These are phyloP conservation scores for Drosophila repletoides DNA, from an alignment of 1,140 invertebrate genomes.

Conservation along the genomic window DNA sequence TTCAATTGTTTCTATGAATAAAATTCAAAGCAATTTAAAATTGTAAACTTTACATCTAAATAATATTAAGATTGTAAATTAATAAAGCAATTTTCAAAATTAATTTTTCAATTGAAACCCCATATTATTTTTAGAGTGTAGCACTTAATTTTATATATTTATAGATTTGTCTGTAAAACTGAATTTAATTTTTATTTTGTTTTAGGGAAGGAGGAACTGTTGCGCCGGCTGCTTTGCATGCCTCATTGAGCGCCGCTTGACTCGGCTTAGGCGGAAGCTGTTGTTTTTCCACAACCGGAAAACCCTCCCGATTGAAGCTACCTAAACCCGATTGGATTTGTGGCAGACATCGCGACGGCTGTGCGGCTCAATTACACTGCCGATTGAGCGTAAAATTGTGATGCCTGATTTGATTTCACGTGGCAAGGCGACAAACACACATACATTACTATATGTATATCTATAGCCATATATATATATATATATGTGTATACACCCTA, in stretches of 20 bases:
- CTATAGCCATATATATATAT: background rate
- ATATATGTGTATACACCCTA: background rate
- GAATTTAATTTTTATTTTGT: too few species aligned
- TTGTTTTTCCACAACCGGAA: constrained; percentile 53
- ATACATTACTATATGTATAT: constrained; percentile 6
- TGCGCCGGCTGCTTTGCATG: constrained; percentile 66
- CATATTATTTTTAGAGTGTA: too few species aligned
- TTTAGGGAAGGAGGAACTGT: too few species aligned
- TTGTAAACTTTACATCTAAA: too few species aligned
- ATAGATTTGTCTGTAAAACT: constrained; percentile 22
- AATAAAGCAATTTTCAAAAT: too few species aligned
- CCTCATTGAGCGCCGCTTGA: constrained; percentile 20
- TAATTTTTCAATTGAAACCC: too few species aligned
- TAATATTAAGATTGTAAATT: too few species aligned
- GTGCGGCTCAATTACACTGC: constrained; percentile 73
- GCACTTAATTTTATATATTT: too few species aligned
- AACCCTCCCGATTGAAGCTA: constrained; percentile 13
- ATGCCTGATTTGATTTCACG: constrained; percentile 80
- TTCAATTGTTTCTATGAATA: too few species aligned
- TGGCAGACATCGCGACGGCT: constrained; percentile 71
- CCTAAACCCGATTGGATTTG: constrained; percentile 68
- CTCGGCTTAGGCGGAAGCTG: constrained; percentile 43
- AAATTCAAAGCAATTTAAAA: too few species aligned
- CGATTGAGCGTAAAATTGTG: constrained; percentile 78
- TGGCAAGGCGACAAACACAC: constrained; percentile 54